phyloP scores from a whole-genome alignment of 2,888 invertebrate species.

The Drosophila lutescens region DNA sequence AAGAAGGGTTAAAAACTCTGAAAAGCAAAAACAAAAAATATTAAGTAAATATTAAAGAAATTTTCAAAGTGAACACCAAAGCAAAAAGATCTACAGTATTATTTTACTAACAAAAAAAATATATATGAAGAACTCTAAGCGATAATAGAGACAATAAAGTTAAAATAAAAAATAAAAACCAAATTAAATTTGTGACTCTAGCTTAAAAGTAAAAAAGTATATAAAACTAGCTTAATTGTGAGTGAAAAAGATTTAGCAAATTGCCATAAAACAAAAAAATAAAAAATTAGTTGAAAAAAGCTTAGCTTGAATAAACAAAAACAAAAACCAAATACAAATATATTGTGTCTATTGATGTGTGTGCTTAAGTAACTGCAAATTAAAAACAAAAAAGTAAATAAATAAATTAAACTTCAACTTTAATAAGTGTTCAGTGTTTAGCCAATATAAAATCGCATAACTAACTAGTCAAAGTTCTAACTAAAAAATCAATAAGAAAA shows the following conservation, averaged over 20 bases:
- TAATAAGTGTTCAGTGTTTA: slow-evolving; percentile 60
- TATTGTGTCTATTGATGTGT: slow-evolving; percentile 42
- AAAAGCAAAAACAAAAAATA: slow-evolving; percentile 7
- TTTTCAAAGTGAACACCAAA: slow-evolving; percentile 38
- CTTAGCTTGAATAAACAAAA: slow-evolving; percentile 50
- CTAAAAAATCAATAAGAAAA: slow-evolving; percentile 30
- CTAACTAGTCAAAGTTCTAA: slow-evolving; percentile 51
- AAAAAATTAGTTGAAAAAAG: slow-evolving; percentile 35
- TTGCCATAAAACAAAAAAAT: slow-evolving; percentile 12
- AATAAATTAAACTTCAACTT: slow-evolving; percentile 38
- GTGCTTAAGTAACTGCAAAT: slow-evolving; percentile 51
- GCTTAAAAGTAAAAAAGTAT: slow-evolving; percentile 20
- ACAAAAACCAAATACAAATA: slow-evolving; percentile 18
- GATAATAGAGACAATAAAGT: slow-evolving; percentile 47
- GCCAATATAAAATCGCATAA: slow-evolving; percentile 44
- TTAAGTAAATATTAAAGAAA: slow-evolving; percentile 7
- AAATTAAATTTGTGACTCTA: slow-evolving; percentile 45
- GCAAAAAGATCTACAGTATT: slow-evolving; percentile 56
- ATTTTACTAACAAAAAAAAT: slow-evolving; percentile 45
- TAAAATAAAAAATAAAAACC: slow-evolving; percentile 36
- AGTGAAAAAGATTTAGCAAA: slow-evolving; percentile 49
- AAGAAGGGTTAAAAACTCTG: slow-evolving; percentile 38
- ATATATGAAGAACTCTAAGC: slow-evolving; percentile 28
- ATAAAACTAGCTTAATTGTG: slow-evolving; percentile 43
- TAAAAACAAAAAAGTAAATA: slow-evolving; percentile 7